Percentiles rank a stretch among this genome's conserved stretches.
phyloP scores from a whole-genome alignment of 2,888 invertebrate species.

The Troides oblongomaculatus region DNA sequence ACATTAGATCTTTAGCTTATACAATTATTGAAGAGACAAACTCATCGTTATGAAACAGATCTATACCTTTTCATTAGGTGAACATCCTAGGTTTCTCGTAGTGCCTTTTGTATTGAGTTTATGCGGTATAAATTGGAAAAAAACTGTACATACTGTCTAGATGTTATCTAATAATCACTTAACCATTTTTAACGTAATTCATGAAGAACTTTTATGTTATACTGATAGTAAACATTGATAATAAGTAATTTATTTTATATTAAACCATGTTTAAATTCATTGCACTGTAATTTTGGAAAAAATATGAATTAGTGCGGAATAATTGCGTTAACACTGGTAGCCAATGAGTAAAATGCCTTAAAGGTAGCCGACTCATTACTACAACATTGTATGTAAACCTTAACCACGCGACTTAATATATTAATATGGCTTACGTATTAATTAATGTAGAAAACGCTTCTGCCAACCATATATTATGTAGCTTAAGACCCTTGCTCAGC shows the following conservation, averaged over 20 bases:
- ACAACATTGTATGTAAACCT: slow-evolving; percentile 58
- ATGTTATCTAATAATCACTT: too few relatives aligned
- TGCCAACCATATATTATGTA: slow-evolving; percentile 3
- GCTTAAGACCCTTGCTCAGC: neutral
- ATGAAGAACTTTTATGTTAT: too few relatives aligned
- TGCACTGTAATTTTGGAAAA: neutral
- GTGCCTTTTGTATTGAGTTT: too few relatives aligned
- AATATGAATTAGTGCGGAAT: neutral
- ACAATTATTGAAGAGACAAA: too few relatives aligned
- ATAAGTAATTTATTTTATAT: neutral
- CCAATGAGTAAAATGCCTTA: slow-evolving; percentile 44
- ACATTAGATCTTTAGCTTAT: too few relatives aligned
- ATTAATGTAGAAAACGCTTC: slow-evolving; percentile 42
- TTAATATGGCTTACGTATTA: slow-evolving; percentile 46
- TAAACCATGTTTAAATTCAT: neutral
- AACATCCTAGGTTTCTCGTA: too few relatives aligned
- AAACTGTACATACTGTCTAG: too few relatives aligned
- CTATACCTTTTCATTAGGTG: too few relatives aligned
- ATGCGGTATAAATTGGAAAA: too few relatives aligned
- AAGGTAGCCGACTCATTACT: slow-evolving; percentile 59
- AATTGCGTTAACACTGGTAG: slow-evolving; percentile 18
- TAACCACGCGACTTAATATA: slow-evolving; percentile 46
- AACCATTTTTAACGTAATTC: too few relatives aligned
- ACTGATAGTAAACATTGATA: neutral
- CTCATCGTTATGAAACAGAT: too few relatives aligned